A percentile compares a stretch with the other conserved stretches of the same genome.
These are phyloP conservation scores for Papilio helenus DNA, from an alignment of 1,140 invertebrate species.

Conservation along the genomic window DNA sequence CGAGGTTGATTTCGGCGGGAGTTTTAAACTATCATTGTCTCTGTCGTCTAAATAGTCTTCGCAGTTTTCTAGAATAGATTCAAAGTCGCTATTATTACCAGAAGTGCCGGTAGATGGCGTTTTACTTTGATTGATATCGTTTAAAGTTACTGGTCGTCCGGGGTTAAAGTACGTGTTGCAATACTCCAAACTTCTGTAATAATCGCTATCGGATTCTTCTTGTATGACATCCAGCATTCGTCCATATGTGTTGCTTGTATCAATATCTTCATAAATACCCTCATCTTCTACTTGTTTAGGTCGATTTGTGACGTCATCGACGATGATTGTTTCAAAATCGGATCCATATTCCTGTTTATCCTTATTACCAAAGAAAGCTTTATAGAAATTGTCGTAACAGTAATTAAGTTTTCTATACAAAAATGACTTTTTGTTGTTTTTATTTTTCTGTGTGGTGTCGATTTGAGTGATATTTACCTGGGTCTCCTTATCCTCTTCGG, in stretches of 20 bases:
- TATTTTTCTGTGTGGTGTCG: constrained; percentile 40
- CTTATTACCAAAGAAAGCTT: constrained; percentile 70
- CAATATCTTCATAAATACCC: constrained; percentile 79
- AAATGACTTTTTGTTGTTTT: constrained; percentile 67
- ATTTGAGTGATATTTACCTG: constrained; percentile 78
- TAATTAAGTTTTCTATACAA: constrained; percentile 78
- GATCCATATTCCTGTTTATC: constrained; percentile 57
- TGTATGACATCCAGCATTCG: constrained; percentile 72
- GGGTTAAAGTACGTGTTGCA: constrained; percentile 60
- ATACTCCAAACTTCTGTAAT: constrained; percentile 76
- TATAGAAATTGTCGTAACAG: constrained; percentile 80
- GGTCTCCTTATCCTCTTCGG: constrained; percentile 89
- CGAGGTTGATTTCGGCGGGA: constrained; percentile 64
- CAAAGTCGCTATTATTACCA: constrained; percentile 52
- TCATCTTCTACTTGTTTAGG: constrained; percentile 66
- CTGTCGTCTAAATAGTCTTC: constrained; percentile 64
- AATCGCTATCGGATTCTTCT: constrained; percentile 81
- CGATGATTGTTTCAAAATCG: constrained; percentile 57
- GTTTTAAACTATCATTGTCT: constrained; percentile 49
- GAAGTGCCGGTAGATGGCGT: constrained; percentile 28
- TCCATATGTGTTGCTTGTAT: constrained; percentile 63
- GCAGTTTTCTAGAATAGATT: constrained; percentile 65
- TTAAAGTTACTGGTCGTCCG: constrained; percentile 40
- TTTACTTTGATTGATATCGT: constrained; percentile 46
- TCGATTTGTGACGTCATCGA: constrained; percentile 43